phyloP scores from a whole-genome alignment of 2,888 invertebrate genomes.

The Unio delphinus region DNA sequence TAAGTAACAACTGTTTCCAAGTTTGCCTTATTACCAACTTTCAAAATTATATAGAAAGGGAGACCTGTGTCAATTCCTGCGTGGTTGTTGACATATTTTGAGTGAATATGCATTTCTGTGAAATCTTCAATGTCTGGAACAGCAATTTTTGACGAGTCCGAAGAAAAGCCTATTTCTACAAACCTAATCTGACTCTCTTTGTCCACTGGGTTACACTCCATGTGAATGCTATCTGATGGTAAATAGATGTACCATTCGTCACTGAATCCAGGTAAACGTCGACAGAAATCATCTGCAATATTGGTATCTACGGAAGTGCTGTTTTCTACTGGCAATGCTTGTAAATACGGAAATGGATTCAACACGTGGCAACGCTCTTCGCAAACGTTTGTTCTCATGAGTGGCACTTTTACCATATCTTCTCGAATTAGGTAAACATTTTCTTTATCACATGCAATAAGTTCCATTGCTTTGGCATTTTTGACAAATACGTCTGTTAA shows the following conservation, averaged over 20 bases:
- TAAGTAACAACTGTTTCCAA: conserved; percentile 14
- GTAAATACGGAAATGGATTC: too few species aligned
- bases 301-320: conserved; percentile 5
- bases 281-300: conserved; percentile 12
- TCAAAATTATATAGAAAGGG: conserved; percentile 30
- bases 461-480: conserved; percentile 18
- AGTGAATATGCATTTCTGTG: conserved; percentile 18
- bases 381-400: conserved; percentile 13
- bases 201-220: conserved; percentile 33
- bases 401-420: conserved; percentile 15
- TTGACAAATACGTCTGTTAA: conserved; percentile 25
- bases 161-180: conserved; percentile 32
- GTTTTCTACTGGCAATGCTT: conserved; percentile 5
- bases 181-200: conserved; percentile 38
- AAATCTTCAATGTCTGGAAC: conserved; percentile 28
- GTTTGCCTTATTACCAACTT: conserved; percentile 36
- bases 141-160: not conserved
- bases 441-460: conserved; percentile 23
- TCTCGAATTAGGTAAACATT: conserved; percentile 20
- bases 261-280: conserved; percentile 4
- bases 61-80: conserved; percentile 24
- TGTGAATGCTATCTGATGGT: conserved; percentile 29
- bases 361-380: conserved; percentile 6
- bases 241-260: conserved; percentile 20
- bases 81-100: conserved; percentile 21